Evolutionary conservation across 2,888 invertebrate species (phyloP), one percentile per base, ranked within the genome.

Genomic region (Mechanitis mazaeus): DNA sequence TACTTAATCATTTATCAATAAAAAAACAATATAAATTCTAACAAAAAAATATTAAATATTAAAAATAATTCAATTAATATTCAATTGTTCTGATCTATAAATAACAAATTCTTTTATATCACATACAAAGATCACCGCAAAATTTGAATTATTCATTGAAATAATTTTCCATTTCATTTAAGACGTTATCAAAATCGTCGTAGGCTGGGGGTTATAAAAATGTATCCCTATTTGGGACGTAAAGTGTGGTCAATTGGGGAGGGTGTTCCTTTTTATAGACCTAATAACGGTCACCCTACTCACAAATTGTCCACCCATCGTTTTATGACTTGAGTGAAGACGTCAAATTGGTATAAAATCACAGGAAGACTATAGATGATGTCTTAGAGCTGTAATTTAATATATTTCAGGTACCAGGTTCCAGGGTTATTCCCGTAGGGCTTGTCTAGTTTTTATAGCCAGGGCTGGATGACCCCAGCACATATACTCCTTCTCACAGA

Each of bases 221-320:
- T 74, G 74, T 77, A 68, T 70, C 71, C 72, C 75, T 72, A 76
- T 76, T 74, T 74, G 69, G 70, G 73, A 71, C 61, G 71, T 78
- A 77, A 77, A 78, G 68, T 71, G 73, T 77, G 77, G 78, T 77
- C 78, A 75, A 74, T 72, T 70, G 68, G 68, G 68, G 71, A 69
- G 71, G 69, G 65, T 64, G 73, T 72, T 68, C 71, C 66, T 66
- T 74, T 78, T 78, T 79, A 79, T 75, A 68, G 66, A 56, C 56
- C 74, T 68, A 74, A 77, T 80, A 78, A 77, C 72, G 45, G 61
- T 54, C 64, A 62, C 63, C 65, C 56, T 33, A 45, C 58, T 28
- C 64, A 64, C 66, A 66, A 69, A 69, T 68, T 58, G 63, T 65
- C 47, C 61, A 46, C 57, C 6, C 47, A 58, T 61, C 54, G 56